Percentiles rank a stretch among this genome's conserved stretches.
Evolutionary conservation across 2,113 vertebrate species (phyloP).

Genomic region (Mirza zaza): DNA sequence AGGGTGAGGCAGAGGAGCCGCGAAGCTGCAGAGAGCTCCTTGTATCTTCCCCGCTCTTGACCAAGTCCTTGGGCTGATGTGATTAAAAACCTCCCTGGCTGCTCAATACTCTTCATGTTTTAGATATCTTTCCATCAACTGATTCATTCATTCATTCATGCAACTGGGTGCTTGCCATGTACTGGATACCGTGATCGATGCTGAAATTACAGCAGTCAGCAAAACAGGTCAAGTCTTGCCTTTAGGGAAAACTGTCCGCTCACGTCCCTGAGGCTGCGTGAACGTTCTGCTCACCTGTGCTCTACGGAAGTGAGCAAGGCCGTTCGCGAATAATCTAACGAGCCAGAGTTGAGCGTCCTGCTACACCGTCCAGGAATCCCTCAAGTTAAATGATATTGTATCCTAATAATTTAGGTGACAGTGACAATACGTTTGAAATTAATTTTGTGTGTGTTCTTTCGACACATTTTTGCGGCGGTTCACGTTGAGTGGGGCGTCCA

Average conservation of each 20-base stretch:
- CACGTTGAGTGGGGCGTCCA: background rate
- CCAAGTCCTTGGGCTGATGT: accelerated
- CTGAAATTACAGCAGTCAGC: background rate
- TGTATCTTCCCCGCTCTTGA: too few species aligned
- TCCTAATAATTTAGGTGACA: background rate
- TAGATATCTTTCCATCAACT: background rate
- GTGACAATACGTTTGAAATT: background rate
- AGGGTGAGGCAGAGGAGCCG: too few species aligned
- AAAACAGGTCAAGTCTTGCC: background rate
- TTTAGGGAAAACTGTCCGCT: background rate
- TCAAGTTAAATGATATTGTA: background rate
- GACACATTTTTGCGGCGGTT: accelerated
- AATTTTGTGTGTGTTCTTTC: background rate
- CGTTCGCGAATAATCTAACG: too few species aligned
- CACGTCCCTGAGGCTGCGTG: background rate
- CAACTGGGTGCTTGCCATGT: background rate
- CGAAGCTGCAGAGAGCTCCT: background rate
- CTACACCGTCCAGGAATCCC: background rate
- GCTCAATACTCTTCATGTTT: background rate
- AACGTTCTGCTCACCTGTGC: background rate
- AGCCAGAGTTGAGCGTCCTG: too few species aligned
- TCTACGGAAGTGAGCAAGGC: background rate
- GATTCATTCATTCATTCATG: background rate
- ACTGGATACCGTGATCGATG: background rate
- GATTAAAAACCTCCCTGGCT: too few species aligned